A percentile compares a stretch with the other conserved stretches of the same genome.
phyloP scores from a whole-genome alignment of 2,113 vertebrate species.

The Varanus salvator region DNA sequence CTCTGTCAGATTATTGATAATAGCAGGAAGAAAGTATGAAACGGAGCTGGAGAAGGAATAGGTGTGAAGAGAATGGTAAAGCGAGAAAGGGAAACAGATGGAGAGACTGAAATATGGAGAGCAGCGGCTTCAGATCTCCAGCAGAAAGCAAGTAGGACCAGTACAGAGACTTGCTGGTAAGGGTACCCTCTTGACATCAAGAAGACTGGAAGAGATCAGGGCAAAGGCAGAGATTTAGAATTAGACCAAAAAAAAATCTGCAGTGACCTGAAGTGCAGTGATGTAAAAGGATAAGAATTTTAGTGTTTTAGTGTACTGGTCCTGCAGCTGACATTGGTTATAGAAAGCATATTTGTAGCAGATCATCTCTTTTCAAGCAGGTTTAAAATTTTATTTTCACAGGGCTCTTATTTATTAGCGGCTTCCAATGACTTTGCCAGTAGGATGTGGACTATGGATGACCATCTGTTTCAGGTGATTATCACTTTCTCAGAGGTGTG shows the following conservation, averaged over 20 bases:
- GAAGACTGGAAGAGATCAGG: background rate
- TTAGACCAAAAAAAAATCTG: background rate
- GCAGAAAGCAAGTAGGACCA: background rate
- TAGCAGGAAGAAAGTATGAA: background rate
- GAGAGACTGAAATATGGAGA: background rate
- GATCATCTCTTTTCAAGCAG: background rate
- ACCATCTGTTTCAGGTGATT: constrained; percentile 92
- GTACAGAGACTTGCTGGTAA: background rate
- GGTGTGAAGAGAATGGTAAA: background rate
- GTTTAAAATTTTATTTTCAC: constrained; percentile 51
- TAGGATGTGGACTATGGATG: constrained; percentile 98
- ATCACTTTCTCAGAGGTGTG: background rate
- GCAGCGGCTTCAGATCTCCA: background rate
- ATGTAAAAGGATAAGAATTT: too few species aligned
- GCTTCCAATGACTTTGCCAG: constrained; percentile 98
- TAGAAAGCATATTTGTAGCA: background rate
- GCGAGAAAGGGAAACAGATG: background rate
- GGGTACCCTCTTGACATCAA: background rate
- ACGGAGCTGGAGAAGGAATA: background rate
- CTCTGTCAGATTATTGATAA: background rate
- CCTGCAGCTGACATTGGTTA: background rate
- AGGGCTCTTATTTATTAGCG: constrained; percentile 95
- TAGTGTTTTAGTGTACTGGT: background rate
- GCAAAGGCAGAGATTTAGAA: background rate
- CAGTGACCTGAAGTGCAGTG: too few species aligned